Conservation (phyloP, 2,888 invertebrate species). For the Gerris lacustris region DNA sequence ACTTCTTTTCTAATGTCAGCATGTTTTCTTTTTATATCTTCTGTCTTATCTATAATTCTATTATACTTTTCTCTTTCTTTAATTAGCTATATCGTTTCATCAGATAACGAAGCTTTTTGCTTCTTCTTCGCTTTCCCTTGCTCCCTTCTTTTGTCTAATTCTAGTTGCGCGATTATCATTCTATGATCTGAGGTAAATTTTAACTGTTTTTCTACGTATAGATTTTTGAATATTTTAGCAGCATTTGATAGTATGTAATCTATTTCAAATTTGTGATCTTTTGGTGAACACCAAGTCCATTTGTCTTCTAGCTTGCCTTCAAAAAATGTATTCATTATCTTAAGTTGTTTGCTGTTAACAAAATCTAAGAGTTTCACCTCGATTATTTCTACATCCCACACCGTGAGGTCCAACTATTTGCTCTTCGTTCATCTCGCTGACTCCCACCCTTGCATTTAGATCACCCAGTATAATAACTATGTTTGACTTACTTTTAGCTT, state of each 20-base stretch:
- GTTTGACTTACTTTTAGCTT: constrained; percentile 3
- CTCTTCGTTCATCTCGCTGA: background rate
- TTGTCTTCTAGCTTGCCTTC: background rate
- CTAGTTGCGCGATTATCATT: background rate
- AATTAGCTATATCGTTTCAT: constrained; percentile 6
- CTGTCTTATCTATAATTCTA: constrained; percentile 5
- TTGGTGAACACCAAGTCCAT: constrained; percentile 6
- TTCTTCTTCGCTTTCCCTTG: background rate
- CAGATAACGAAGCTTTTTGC: background rate
- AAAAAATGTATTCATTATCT: constrained; percentile 8
- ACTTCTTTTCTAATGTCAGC: constrained; percentile 5
- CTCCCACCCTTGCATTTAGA: constrained; percentile 6
- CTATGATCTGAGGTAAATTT: constrained; percentile 4
- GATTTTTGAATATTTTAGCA: background rate
- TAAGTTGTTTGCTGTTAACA: background rate
- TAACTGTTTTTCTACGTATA: background rate
- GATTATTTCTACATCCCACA: background rate
- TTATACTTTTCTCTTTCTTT: constrained; percentile 2
- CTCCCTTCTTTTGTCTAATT: background rate
- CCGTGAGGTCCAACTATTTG: constrained; percentile 1
- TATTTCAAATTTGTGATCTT: constrained; percentile 3
- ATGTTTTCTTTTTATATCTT: constrained; percentile 2
- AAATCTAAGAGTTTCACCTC: constrained; percentile 1
- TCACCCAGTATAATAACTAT: background rate
- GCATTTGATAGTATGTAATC: background rate